phyloP scores from a whole-genome alignment of 2,113 vertebrate genomes.

The Apodemus speciosus region DNA sequence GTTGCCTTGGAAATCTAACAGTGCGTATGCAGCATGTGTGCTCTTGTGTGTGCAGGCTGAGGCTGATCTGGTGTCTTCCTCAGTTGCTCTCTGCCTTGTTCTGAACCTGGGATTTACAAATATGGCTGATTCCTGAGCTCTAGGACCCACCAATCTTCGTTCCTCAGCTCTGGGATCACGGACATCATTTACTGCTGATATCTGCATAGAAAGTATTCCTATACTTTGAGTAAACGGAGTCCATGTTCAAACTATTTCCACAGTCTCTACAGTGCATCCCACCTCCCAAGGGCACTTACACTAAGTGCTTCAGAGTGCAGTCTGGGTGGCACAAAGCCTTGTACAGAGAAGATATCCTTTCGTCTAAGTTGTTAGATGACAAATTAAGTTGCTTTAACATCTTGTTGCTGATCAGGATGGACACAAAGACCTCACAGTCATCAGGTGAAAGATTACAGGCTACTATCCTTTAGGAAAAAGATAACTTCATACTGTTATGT shows the following conservation, averaged over 20 bases:
- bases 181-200: too few relatives aligned
- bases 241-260: accelerated
- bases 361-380: neutral
- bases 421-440: neutral
- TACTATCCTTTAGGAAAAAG: neutral
- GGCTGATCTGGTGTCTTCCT: neutral
- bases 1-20: neutral
- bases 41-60: neutral
- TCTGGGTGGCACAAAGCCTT: neutral
- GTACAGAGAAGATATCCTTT: neutral
- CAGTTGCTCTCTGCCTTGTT: neutral
- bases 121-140: neutral
- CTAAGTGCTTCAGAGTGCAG: neutral
- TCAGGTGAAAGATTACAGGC: neutral
- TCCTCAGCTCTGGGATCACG: neutral
- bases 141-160: neutral
- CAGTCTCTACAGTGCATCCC: accelerated
- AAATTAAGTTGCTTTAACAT: slow-evolving; percentile 16
- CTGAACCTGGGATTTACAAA: too few relatives aligned
- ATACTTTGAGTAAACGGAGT: neutral
- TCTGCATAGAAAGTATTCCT: too few relatives aligned
- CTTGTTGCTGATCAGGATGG: neutral
- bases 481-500: too few relatives aligned
- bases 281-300: neutral
- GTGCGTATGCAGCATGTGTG: too few relatives aligned